Evolutionary conservation across 2,888 invertebrate species (phyloP).

Genomic region (Ferdinandea cuprea): DNA sequence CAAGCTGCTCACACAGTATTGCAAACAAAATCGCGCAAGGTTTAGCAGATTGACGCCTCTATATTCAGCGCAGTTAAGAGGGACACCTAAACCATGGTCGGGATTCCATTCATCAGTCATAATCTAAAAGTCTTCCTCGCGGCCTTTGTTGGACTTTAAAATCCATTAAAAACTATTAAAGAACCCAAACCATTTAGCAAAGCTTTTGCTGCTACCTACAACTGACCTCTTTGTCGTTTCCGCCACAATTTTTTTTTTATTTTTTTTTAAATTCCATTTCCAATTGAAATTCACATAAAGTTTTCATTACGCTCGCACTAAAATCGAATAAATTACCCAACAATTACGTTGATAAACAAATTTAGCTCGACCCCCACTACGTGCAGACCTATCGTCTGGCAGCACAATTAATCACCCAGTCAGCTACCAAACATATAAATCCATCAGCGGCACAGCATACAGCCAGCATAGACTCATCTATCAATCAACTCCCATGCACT

Average conservation of each 20-base stretch:
- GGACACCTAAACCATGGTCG: too few relatives aligned
- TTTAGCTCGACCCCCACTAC: constrained; percentile 29
- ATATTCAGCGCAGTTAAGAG: too few relatives aligned
- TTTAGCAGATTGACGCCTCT: too few relatives aligned
- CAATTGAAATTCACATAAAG: constrained; percentile 20
- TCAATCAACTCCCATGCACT: constrained; percentile 58
- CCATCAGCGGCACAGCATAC: constrained; percentile 47
- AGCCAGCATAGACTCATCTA: constrained; percentile 30
- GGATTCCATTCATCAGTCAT: too few relatives aligned
- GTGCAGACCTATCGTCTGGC: constrained; percentile 12
- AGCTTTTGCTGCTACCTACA: neutral
- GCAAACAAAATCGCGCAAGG: too few relatives aligned
- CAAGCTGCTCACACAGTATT: too few relatives aligned
- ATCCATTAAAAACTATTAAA: too few relatives aligned
- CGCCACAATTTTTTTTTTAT: neutral
- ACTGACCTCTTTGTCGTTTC: neutral
- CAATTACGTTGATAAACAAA: constrained; percentile 61
- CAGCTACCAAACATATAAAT: constrained; percentile 65
- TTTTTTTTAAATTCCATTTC: too few relatives aligned
- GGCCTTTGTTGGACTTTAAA: too few relatives aligned
- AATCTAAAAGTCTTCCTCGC: too few relatives aligned
- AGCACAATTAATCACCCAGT: constrained; percentile 62
- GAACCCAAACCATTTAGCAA: too few relatives aligned
- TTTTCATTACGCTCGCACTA: constrained; percentile 16
- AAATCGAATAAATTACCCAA: constrained; percentile 45